Base-by-base conservation (phyloP, 2,113 vertebrate genomes). In the Corythaeola cristata region DNA sequence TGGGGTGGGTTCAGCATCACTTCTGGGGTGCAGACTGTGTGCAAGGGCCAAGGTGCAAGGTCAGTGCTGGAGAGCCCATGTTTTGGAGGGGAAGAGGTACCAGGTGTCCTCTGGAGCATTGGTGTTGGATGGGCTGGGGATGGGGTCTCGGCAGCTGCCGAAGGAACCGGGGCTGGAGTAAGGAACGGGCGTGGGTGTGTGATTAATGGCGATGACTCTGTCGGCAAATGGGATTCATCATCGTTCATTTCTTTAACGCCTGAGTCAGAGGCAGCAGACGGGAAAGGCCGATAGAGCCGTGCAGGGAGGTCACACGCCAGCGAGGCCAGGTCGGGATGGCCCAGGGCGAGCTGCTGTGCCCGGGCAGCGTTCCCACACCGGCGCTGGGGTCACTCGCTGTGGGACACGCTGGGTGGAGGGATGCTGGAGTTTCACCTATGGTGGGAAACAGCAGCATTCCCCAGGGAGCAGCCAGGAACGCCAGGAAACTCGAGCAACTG, bases 241-340 rank as follows among this genome's bases (percentile, higher is more conserved):
- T 39, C 30, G 0, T 62, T 60, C 47, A 15, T 77, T 28, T 39
- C 87, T 68, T 53, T 32, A 27, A 49, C 35, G 39, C 0, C 2
- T 91, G 92, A 97, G 77, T 94, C 89, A 91, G 89, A 86, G 33
- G 79, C 71, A 63, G 86, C 63, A 80, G 89, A 55, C 3, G 10
- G 95, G 91, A 97, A 95, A 77, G 89, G 91, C 86, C 3, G 6
- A 12, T 32, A 9, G 32, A 69, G 66, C 62, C 3, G 1, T 2
- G 3, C 0, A 0, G 33, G 19, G 45, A 44, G 50, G 66, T 5
- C 22, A 7, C 18, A 20, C 0, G 1, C 5, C 39, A 24, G 44
- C 7, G 15, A 24, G 11, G 47, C 73, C 11, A 0, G 33, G 60
- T 19, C 0, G 0, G 77, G 41, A 17, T 11, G 20, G 20, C 30